Conservation (phyloP, 2,797 vertebrate species). For the Galago senegalensis region DNA sequence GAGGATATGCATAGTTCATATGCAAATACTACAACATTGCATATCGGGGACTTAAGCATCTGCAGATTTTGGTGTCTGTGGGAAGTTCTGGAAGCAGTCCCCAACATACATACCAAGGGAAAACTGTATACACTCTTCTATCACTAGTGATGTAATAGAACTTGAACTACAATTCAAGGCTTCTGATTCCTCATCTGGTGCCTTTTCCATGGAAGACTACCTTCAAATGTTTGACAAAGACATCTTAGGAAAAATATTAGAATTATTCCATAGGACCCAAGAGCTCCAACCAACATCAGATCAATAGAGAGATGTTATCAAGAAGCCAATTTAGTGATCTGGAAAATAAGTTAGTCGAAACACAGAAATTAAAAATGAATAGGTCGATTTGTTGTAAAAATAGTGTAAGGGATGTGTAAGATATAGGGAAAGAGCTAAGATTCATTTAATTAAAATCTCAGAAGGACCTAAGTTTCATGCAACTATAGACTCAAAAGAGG, state of each 20-base stretch:
- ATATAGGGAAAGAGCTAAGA: background rate
- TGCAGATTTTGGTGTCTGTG: background rate
- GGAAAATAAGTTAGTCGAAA: background rate
- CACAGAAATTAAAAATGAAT: background rate
- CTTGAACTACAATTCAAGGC: background rate
- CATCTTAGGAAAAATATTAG: background rate
- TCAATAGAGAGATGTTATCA: background rate
- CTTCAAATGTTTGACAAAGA: conserved; percentile 26
- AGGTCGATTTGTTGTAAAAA: background rate
- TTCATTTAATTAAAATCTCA: background rate
- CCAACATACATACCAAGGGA: background rate
- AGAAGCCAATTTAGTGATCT: background rate
- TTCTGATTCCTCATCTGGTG: conserved; percentile 21
- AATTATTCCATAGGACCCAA: background rate
- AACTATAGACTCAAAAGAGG: background rate
- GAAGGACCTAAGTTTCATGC: background rate
- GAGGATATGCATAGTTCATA: background rate
- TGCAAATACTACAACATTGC: background rate
- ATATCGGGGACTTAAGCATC: background rate
- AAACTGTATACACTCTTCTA: background rate
- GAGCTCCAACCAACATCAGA: background rate
- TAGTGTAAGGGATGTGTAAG: background rate
- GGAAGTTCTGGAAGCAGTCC: background rate
- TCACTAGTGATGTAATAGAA: background rate
- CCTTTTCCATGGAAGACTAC: background rate